Evolutionary conservation across 2,113 vertebrate genomes (phyloP).

Genomic region (Scatophagus argus): DNA sequence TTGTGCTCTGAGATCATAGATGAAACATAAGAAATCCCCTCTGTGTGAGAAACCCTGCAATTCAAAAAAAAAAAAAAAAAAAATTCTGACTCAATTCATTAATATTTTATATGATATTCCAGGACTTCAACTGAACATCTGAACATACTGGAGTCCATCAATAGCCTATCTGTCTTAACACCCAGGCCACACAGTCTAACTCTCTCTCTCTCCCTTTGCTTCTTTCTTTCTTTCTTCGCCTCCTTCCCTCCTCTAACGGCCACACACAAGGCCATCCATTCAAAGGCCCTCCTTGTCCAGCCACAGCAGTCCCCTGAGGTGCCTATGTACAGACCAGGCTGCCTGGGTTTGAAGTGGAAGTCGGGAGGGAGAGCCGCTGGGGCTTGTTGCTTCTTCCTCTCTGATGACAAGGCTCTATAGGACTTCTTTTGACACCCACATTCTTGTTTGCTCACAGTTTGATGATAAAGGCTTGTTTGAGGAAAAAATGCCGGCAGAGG

Average conservation of each 20-base stretch:
- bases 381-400: slow-evolving; percentile 38
- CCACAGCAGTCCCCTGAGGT: slow-evolving; percentile 47
- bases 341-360: slow-evolving; percentile 62
- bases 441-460: slow-evolving; percentile 22
- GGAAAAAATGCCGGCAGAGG: slow-evolving; percentile 12
- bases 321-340: slow-evolving; percentile 40
- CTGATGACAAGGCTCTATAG: slow-evolving; percentile 44
- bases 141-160: slow-evolving; percentile 68
- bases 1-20: not conserved
- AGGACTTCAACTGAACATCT: slow-evolving; percentile 65
- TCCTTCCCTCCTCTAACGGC: slow-evolving; percentile 29
- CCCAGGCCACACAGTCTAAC: slow-evolving; percentile 36
- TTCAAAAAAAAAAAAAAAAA: slow-evolving; percentile 19
- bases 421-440: slow-evolving; percentile 40
- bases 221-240: slow-evolving; percentile 24
- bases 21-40: slow-evolving; percentile 32
- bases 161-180: slow-evolving; percentile 67
- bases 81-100: slow-evolving; percentile 40
- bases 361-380: slow-evolving; percentile 40
- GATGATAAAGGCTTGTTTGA: slow-evolving; percentile 48
- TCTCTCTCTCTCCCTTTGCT: slow-evolving; percentile 17
- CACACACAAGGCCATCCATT: slow-evolving; percentile 73
- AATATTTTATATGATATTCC: slow-evolving; percentile 63
- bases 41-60: slow-evolving; percentile 10
- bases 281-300: slow-evolving; percentile 63